Percentiles rank a stretch among this genome's conserved stretches.
Conservation (phyloP, 1,140 invertebrate genomes). For the Ylistrum balloti region DNA sequence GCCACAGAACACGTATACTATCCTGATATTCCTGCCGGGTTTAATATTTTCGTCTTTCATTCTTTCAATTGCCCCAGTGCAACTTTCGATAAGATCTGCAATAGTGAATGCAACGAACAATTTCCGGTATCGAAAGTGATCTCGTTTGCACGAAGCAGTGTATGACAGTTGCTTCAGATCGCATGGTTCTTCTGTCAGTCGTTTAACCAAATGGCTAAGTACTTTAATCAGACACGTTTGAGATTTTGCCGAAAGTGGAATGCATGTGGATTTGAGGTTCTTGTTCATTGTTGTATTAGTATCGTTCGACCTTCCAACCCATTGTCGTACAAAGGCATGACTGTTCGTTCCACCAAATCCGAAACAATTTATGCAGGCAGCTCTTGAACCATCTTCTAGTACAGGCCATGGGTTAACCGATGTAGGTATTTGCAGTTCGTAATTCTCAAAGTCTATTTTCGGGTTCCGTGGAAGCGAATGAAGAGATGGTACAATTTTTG, state of each 20-base stretch:
- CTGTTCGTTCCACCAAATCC: not conserved
- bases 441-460: conserved; percentile 64
- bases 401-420: conserved; percentile 89
- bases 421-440: conserved; percentile 84
- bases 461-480: too few species aligned
- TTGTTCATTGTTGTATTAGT: not conserved
- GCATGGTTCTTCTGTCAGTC: not conserved
- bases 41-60: not conserved
- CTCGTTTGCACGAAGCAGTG: conserved; percentile 46
- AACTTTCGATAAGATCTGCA: not conserved
- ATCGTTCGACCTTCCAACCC: not conserved
- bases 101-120: not conserved
- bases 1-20: too few species aligned
- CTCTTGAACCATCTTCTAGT: conserved; percentile 85
- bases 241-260: not conserved
- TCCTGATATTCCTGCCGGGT: not conserved
- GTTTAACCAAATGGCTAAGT: not conserved
- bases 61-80: not conserved
- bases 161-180: conserved; percentile 46
- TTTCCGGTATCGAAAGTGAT: conserved; percentile 52
- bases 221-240: not conserved
- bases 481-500: conserved; percentile 69
- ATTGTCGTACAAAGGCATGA: not conserved
- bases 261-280: not conserved
- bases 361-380: not conserved